These are phyloP conservation scores for Tetramorium alpestre DNA, from an alignment of 1,140 invertebrate genomes.

Conservation along the genomic window DNA sequence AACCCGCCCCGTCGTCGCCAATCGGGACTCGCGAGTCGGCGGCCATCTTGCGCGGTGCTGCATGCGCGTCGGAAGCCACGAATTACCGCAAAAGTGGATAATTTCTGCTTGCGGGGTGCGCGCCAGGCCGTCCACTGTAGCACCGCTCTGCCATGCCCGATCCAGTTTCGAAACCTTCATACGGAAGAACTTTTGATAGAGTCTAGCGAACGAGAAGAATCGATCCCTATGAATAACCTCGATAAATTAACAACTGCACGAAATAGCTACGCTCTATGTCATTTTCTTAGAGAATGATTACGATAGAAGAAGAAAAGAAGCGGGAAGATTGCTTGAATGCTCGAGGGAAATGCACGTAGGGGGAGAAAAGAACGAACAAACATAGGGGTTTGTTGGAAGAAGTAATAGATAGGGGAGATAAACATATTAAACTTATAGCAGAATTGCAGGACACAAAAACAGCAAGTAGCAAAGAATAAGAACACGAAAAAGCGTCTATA, in stretches of 20 bases:
- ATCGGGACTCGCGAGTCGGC: slow-evolving; percentile 68
- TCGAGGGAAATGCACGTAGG: slow-evolving; percentile 28
- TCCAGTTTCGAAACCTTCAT: slow-evolving; percentile 32
- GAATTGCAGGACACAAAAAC: slow-evolving; percentile 29
- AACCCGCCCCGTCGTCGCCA: slow-evolving; percentile 76
- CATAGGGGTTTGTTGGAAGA: slow-evolving; percentile 48
- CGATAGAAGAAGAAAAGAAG: slow-evolving; percentile 34
- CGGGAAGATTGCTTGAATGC: background rate
- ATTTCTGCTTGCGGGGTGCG: slow-evolving; percentile 59
- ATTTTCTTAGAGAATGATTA: slow-evolving; percentile 57
- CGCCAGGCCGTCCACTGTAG: background rate
- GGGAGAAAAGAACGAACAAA: slow-evolving; percentile 30
- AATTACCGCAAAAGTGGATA: slow-evolving; percentile 79
- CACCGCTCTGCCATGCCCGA: background rate
- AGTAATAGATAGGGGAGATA: slow-evolving; percentile 39
- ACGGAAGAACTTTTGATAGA: slow-evolving; percentile 18
- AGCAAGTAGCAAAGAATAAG: background rate
- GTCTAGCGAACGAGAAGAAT: slow-evolving; percentile 23
- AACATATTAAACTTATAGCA: slow-evolving; percentile 34
- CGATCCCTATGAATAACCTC: slow-evolving; percentile 40
- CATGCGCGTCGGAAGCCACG: slow-evolving; percentile 67
- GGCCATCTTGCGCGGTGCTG: slow-evolving; percentile 75
- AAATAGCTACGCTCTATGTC: slow-evolving; percentile 53
- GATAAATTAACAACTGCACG: slow-evolving; percentile 58
- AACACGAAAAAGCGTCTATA: background rate